Percentiles rank a stretch among this genome's conserved stretches.
Evolutionary conservation across 2,888 invertebrate species (phyloP).

Genomic region (Rhimphoctona megacephalus): DNA sequence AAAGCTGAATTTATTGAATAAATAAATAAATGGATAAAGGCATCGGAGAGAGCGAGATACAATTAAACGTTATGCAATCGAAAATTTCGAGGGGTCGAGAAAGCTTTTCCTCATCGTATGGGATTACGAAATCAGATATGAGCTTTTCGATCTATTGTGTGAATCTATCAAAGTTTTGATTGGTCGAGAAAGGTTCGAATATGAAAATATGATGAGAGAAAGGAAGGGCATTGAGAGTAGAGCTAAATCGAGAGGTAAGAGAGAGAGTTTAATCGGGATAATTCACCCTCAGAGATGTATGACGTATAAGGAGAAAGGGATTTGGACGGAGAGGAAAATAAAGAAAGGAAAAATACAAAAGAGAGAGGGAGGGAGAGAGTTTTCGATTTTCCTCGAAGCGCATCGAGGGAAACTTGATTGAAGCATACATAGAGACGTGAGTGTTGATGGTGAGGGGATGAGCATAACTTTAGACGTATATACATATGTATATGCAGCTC

Average conservation of each 20-base stretch:
- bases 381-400: constrained; percentile 44
- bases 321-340: not conserved
- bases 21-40: constrained; percentile 47
- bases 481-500: constrained; percentile 18
- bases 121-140: constrained; percentile 29
- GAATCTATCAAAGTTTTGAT: constrained; percentile 20
- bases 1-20: constrained; percentile 43
- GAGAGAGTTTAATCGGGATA: constrained; percentile 48
- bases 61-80: constrained; percentile 30
- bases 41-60: constrained; percentile 20
- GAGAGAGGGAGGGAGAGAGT: not conserved
- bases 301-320: not conserved
- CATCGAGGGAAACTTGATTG: constrained; percentile 55
- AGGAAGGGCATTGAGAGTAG: constrained; percentile 23
- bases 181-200: not conserved
- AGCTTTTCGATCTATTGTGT: constrained; percentile 9
- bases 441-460: constrained; percentile 30
- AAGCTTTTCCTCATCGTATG: not conserved
- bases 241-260: not conserved
- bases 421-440: constrained; percentile 28
- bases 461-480: constrained; percentile 1
- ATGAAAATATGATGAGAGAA: constrained; percentile 31
- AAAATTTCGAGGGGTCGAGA: constrained; percentile 7
- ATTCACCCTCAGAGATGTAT: constrained; percentile 36
- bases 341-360: not conserved